Evolutionary conservation across 2,797 vertebrate species (phyloP).

Genomic region (Neosalanx taihuensis): DNA sequence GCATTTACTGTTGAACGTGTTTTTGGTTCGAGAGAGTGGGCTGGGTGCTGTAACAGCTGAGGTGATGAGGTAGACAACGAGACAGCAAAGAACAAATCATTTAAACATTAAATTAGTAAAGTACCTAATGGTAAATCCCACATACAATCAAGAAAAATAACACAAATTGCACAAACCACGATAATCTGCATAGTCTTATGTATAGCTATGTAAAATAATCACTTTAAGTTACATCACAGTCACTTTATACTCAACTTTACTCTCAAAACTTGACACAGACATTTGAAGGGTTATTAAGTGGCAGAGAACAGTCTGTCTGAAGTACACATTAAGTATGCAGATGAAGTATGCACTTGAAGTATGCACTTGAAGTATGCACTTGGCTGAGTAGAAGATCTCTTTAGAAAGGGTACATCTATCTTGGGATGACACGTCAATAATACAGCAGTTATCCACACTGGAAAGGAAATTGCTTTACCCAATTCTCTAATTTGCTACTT

Average conservation of each 20-base stretch:
- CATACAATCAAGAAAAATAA: slow-evolving; percentile 33
- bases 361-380: neutral
- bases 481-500: slow-evolving; percentile 22
- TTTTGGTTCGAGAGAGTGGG: slow-evolving; percentile 66
- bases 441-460: slow-evolving; percentile 30
- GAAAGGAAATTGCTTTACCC: slow-evolving; percentile 23
- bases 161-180: slow-evolving; percentile 39
- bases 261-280: slow-evolving; percentile 36
- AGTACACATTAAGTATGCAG: neutral
- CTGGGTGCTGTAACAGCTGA: slow-evolving; percentile 73
- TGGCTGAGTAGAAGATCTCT: slow-evolving; percentile 13
- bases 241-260: slow-evolving; percentile 45
- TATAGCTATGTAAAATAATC: slow-evolving; percentile 51
- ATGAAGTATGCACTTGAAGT: neutral
- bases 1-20: slow-evolving; percentile 49
- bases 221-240: slow-evolving; percentile 61
- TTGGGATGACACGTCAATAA: slow-evolving; percentile 7
- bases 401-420: slow-evolving; percentile 26
- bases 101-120: slow-evolving; percentile 49
- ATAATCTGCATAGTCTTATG: slow-evolving; percentile 53
- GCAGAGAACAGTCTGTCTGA: slow-evolving; percentile 10
- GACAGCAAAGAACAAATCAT: slow-evolving; percentile 64
- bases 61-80: slow-evolving; percentile 81
- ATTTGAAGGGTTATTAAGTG: slow-evolving; percentile 16
- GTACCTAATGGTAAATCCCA: slow-evolving; percentile 38